These are phyloP conservation scores for Sthenelais limicola DNA, from an alignment of 2,888 invertebrate species.

Conservation along the genomic window DNA sequence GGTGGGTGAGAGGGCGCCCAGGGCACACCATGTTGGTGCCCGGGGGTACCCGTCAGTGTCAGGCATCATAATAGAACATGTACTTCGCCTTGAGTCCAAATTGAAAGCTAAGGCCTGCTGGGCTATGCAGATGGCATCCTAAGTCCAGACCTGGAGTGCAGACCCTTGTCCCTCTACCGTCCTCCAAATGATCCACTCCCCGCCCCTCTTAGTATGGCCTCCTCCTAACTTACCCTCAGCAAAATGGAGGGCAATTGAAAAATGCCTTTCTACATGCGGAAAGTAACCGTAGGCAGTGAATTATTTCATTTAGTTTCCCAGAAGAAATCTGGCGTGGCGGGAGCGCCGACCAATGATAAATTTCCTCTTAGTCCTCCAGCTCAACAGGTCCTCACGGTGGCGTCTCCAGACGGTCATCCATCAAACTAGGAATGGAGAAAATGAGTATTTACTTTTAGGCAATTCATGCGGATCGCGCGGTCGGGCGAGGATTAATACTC, in stretches of 20 bases:
- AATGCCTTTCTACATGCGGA: neutral
- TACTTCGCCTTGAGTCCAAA: too few species aligned
- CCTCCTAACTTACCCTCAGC: neutral
- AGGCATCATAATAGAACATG: too few species aligned
- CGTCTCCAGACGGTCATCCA: slow-evolving; percentile 34
- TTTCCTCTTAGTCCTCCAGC: slow-evolving; percentile 16
- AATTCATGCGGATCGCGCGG: slow-evolving; percentile 27
- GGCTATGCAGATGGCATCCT: neutral
- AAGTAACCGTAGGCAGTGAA: slow-evolving; percentile 23
- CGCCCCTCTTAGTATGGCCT: slow-evolving; percentile 2
- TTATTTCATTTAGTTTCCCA: slow-evolving; percentile 39
- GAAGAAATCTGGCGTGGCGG: slow-evolving; percentile 38
- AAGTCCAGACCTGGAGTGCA: neutral
- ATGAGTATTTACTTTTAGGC: slow-evolving; percentile 38
- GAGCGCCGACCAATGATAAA: slow-evolving; percentile 19
- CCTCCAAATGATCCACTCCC: neutral
- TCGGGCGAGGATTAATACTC: slow-evolving; percentile 16
- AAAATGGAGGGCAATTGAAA: slow-evolving; percentile 27
- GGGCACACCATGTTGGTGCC: too few species aligned
- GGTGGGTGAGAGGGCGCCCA: too few species aligned
- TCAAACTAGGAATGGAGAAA: slow-evolving; percentile 36
- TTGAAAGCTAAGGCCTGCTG: too few species aligned
- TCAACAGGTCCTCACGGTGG: slow-evolving; percentile 35
- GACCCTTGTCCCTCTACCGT: neutral
- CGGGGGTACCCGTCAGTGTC: too few species aligned